Evolutionary conservation across 2,113 vertebrate genomes (phyloP), one percentile per base, ranked within the genome.

Genomic region (Phrynosoma platyrhinos): DNA sequence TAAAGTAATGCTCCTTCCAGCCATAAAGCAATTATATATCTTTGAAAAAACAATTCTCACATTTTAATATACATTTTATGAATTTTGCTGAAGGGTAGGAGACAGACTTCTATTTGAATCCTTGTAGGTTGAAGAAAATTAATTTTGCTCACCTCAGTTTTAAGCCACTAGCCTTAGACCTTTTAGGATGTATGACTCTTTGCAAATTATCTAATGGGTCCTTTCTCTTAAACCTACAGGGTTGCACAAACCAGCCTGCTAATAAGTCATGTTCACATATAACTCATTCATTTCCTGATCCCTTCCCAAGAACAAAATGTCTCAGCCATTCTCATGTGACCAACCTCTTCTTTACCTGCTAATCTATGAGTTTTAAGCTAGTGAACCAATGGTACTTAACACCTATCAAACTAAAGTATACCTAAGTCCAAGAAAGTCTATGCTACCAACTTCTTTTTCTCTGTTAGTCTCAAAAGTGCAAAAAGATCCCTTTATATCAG

Each of bases 61-160:
- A n/a, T 87, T 30, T 85, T 85, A 62, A 62, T 85, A 32, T 64
- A 76, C 64, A 75, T 76, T 62, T 85, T 85, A 62, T 85, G 47
- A 85, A 36, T 85, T 36, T 85, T 62, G 21, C 72, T 62, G 23
- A 58, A 76, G 68, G 32, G 72, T 53, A 85, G 71, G 23, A 87
- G 66, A 80, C 40, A 72, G 78, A 72, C 32, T 40, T 80, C 66
- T 71, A 71, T 42, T 58, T 36, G 30, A 86, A 64, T 42, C 30
- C 62, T 40, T 87, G 64, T 20, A 72, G 66, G 47, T 13, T 72
- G 52, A 72, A 40, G 47, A 87, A 87, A 58, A 40, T 53, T 79
- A 79, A 74, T 75, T 84, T 58, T 30, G 53, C n/a, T 74, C 52
- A 27, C 77, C 52, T 55, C 42, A 21, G 77, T 86, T 79, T 86